Evolutionary conservation across 2,888 invertebrate genomes (phyloP), one percentile per base, ranked within the genome.

Genomic region (Caenorhabditis zanzibari): DNA sequence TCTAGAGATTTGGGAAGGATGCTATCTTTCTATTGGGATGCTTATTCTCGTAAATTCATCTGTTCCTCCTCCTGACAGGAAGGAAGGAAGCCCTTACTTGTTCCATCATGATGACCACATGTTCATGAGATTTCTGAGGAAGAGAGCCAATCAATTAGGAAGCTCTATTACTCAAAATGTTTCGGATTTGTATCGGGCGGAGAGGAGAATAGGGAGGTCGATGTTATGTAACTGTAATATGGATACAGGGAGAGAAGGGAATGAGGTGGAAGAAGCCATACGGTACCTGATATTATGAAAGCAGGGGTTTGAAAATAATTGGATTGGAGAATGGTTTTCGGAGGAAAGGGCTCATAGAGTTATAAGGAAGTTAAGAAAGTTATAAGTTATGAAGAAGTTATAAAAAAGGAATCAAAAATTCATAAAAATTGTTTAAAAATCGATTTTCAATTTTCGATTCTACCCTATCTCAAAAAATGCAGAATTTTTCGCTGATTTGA

Each of bases 131-230:
- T 69, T 77, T 19, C 26, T 28, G 32, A 19, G 22, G 26, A 59
- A 19, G 35, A 35, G 75, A 66, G 52, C 75, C 63, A 69, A 66
- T 52, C 49, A 77, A 77, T 77, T 77, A 77, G 77, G 77, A 77
- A 77, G 77, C 77, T 77, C 77, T 69, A 77, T 77, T 77, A 77
- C 77, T 52, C 59, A 54, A 26, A 26, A 24, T 26, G 54, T 54
- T 54, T 54, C 12, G 54, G 19, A 52, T 52, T 52, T 52, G 22
- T 52, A n/a, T 52, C 7, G 32, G 32, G 7, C 7, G 12, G 16
- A 14, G 19, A 4, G 49, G 49, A 47, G 49, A 6, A 19, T 7
- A 49, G n/a, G 49, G 10, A 49, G 19, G 59, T 6, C n/a, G 24
- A 22, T 35, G 66, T 76, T 76, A 68, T 66, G 76, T 68, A 76